Evolutionary conservation across 2,113 vertebrate species (phyloP).

Genomic region (Corythoichthys intestinalis): DNA sequence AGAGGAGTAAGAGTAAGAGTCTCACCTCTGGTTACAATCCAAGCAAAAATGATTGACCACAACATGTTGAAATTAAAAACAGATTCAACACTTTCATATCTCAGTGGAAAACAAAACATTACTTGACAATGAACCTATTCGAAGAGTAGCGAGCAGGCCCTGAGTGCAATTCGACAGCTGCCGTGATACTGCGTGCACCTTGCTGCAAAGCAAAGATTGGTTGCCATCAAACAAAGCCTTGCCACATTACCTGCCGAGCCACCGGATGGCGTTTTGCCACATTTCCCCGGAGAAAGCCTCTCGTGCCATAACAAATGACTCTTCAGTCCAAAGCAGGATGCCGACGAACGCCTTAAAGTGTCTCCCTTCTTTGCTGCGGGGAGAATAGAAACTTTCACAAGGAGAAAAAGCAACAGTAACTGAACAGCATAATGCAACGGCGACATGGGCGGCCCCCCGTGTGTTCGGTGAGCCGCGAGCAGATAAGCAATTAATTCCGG

Average conservation of each 20-base stretch:
- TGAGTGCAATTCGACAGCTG: not conserved
- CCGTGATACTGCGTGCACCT: not conserved
- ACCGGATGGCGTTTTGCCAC: constrained; percentile 12
- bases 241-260: constrained; percentile 2
- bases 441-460: constrained; percentile 28
- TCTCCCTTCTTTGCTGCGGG: not conserved
- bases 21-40: no score
- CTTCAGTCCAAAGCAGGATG: constrained; percentile 23
- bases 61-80: not conserved
- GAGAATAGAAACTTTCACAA: constrained; percentile 18
- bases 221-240: not conserved
- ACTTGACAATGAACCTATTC: not conserved
- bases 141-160: not conserved
- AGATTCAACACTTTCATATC: not conserved
- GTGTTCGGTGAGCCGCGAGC: constrained; percentile 28
- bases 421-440: constrained; percentile 20
- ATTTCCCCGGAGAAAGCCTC: constrained; percentile 55
- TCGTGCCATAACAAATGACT: constrained; percentile 44
- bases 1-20: no score
- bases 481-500: constrained; percentile 36
- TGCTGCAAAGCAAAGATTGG: not conserved
- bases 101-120: not conserved
- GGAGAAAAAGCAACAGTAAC: not conserved
- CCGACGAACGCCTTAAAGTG: not conserved
- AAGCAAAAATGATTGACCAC: not conserved